A percentile compares a stretch with the other conserved stretches of the same genome.
Evolutionary conservation across 2,113 vertebrate species (phyloP).

Genomic region (Barnardius zonarius): DNA sequence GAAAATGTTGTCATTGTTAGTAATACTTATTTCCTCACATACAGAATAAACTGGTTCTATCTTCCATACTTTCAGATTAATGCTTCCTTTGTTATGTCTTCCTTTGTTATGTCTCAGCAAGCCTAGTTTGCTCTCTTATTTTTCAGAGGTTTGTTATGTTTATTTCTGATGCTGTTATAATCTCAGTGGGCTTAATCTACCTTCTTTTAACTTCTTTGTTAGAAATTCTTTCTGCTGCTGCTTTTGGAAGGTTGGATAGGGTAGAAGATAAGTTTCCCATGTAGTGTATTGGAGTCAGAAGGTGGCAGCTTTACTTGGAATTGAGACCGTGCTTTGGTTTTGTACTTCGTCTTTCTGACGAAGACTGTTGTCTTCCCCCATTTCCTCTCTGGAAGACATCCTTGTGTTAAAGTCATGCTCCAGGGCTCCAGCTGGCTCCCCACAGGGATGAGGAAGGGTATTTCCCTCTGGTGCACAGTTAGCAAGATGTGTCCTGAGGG

Average conservation of each 20-base stretch:
- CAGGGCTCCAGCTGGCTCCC: neutral
- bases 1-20: neutral
- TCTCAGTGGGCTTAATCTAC: neutral
- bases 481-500: neutral
- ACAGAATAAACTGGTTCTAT: neutral
- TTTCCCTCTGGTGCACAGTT: neutral
- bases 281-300: neutral
- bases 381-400: constrained; percentile 20
- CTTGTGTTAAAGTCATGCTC: neutral
- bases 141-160: neutral
- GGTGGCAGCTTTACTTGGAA: neutral
- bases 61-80: neutral
- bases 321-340: neutral
- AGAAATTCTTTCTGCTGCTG: neutral
- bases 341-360: neutral
- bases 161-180: neutral
- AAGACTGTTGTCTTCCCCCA: neutral
- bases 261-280: neutral
- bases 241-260: neutral
- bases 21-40: neutral
- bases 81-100: neutral
- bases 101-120: neutral
- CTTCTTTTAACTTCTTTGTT: neutral
- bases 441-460: neutral
- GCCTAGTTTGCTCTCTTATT: neutral